These are phyloP conservation scores for Acrocephalus scirpaceus DNA, from an alignment of 2,797 vertebrate species.

Conservation along the genomic window DNA sequence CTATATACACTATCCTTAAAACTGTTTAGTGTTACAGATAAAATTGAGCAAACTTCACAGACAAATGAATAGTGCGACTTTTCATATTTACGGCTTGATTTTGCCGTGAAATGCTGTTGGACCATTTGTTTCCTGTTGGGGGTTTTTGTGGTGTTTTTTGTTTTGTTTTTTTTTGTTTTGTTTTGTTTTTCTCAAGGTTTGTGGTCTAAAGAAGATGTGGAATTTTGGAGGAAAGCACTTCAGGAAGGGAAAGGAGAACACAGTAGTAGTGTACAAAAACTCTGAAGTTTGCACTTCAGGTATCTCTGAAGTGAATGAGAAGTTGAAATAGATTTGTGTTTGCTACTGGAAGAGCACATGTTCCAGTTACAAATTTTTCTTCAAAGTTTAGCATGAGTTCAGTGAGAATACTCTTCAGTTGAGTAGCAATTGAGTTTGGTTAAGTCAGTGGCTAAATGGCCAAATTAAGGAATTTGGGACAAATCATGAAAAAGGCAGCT, in stretches of 20 bases:
- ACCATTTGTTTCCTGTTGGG: not conserved
- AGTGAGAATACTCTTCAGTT: not conserved
- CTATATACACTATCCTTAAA: not conserved
- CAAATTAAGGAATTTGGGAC: not conserved
- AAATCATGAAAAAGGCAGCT: not conserved
- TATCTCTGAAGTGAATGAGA: not conserved
- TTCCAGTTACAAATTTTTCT: not conserved
- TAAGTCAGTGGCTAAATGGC: not conserved
- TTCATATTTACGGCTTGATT: not conserved
- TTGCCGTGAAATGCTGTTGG: not conserved
- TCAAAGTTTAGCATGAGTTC: not conserved
- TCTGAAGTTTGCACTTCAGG: not conserved
- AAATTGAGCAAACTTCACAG: not conserved
- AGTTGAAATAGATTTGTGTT: not conserved
- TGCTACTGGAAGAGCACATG: not conserved
- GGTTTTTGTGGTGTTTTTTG: not conserved
- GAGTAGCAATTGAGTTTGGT: rapidly evolving
- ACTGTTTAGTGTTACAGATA: not conserved
- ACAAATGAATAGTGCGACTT: not conserved
- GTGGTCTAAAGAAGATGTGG: not conserved
- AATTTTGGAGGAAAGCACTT: not conserved
- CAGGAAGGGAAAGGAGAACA: not conserved
- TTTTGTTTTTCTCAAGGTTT: not conserved
- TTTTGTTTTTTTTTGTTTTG: not conserved
- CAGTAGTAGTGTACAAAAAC: not conserved